These are phyloP conservation scores for Amphipyra berbera DNA, from an alignment of 2,888 invertebrate species.

Conservation along the genomic window DNA sequence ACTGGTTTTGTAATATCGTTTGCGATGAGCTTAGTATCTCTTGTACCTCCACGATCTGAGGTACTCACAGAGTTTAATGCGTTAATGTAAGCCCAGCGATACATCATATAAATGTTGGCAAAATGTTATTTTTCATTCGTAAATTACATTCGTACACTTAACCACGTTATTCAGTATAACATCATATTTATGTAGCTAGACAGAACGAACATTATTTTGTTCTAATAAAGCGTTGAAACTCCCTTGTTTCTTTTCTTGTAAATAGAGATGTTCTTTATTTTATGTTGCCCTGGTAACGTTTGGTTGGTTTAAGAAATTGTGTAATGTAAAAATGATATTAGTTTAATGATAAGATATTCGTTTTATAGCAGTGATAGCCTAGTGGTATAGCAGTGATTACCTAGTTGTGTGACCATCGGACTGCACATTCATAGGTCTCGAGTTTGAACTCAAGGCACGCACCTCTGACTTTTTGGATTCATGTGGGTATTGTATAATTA, in stretches of 20 bases:
- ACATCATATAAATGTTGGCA: slow-evolving; percentile 55
- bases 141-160: slow-evolving; percentile 78
- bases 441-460: no score
- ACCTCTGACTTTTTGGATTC: no score
- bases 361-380: no score
- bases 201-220: slow-evolving; percentile 65
- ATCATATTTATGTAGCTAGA: slow-evolving; percentile 72
- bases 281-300: slow-evolving; percentile 7
- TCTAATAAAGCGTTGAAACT: slow-evolving; percentile 65
- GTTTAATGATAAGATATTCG: no score
- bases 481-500: no score
- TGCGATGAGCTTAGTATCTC: background rate
- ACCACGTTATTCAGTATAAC: slow-evolving; percentile 42
- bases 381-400: no score
- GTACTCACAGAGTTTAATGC: slow-evolving; percentile 11
- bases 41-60: background rate
- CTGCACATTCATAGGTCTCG: no score
- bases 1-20: no score
- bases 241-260: slow-evolving; percentile 46
- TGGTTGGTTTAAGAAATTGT: background rate
- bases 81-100: slow-evolving; percentile 37
- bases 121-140: slow-evolving; percentile 77
- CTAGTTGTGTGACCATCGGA: no score
- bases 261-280: slow-evolving; percentile 32
- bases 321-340: no score